Evolutionary conservation across 2,888 invertebrate species (phyloP), one percentile per base, ranked within the genome.

Genomic region (Meliscaeva auricollis): DNA sequence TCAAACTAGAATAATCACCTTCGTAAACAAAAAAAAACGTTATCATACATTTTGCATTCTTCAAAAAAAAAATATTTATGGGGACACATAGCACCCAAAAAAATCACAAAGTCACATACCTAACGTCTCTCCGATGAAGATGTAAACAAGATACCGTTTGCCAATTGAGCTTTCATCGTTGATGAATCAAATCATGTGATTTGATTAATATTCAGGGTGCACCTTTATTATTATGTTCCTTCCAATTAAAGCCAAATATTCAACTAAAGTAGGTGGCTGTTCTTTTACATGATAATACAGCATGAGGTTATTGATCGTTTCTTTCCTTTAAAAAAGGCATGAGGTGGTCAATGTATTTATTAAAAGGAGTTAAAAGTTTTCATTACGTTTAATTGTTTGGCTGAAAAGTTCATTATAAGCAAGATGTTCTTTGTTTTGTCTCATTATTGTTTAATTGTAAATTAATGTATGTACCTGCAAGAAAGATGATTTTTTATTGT

Each of bases 151-250:
- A 68, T 74, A 84, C 79, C 83, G 74, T 79, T 79, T 69, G 17
- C 30, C 54, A 64, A n/a, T 62, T 78, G n/a, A n/a, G n/a, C n/a
- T n/a, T n/a, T n/a, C n/a, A n/a, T 69, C 52, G 68, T 32, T 73
- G 54, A 54, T 35, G 13, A n/a, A n/a, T n/a, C n/a, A 26, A 60
- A 46, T 35, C 52, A 56, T 78, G 74, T 38, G 1, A 64, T 78
- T 78, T 38, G 1, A 64, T 84, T 84, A 41, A 15, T 75, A 84
- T 84, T 79, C 79, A n/a, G 26, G 26, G 50, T 22, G 64, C 52
- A n/a, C 46, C 0, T 32, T 32, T 6, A 13, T 11, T 26, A 26
- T n/a, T 62, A 9, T 26, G 26, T 26, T 26, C n/a, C 26, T 17
- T 56, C 44, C 22, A 73, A 74, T 62, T 78, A 26, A n/a, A 41